Evolutionary conservation across 2,797 vertebrate species (phyloP).

Genomic region (Melanotaenia nigrans): DNA sequence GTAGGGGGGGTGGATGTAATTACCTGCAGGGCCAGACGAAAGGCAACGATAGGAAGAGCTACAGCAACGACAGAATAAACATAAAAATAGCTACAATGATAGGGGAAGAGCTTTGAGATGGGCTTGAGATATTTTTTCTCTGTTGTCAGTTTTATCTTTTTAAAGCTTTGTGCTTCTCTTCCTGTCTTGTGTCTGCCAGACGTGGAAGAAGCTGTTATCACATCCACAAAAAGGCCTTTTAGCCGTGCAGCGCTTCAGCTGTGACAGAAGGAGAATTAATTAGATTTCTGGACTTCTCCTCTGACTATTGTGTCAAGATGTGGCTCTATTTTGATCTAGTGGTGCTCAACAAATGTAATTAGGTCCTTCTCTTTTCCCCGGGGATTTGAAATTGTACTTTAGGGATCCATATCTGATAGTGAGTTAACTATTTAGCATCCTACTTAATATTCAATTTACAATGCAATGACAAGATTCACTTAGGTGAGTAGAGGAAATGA

Average conservation of each 20-base stretch:
- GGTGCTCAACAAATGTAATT: constrained; percentile 80
- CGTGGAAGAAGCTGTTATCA: constrained; percentile 70
- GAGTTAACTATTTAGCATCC: constrained; percentile 61
- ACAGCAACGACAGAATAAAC: constrained; percentile 68
- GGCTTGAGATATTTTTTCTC: constrained; percentile 67
- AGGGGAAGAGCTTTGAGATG: constrained; percentile 71
- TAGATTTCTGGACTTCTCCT: constrained; percentile 80
- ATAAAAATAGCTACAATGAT: constrained; percentile 80
- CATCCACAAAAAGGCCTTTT: constrained; percentile 74
- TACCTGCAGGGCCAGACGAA: constrained; percentile 80
- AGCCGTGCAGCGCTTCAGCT: constrained; percentile 65
- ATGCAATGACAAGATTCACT: constrained; percentile 48
- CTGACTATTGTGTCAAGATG: constrained; percentile 77
- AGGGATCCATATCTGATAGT: constrained; percentile 72
- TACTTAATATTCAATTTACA: constrained; percentile 64
- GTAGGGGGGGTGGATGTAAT: constrained; percentile 65
- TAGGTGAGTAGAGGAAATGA: constrained; percentile 45
- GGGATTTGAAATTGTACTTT: constrained; percentile 73
- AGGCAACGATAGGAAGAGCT: constrained; percentile 65
- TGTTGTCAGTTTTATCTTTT: constrained; percentile 78
- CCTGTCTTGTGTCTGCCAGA: constrained; percentile 72
- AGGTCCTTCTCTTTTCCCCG: constrained; percentile 66
- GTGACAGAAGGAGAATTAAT: constrained; percentile 82
- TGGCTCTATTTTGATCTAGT: constrained; percentile 76
- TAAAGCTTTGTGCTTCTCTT: constrained; percentile 59